Conservation (phyloP, 2,888 invertebrate genomes). For the Hydroisotoma schaefferi region DNA sequence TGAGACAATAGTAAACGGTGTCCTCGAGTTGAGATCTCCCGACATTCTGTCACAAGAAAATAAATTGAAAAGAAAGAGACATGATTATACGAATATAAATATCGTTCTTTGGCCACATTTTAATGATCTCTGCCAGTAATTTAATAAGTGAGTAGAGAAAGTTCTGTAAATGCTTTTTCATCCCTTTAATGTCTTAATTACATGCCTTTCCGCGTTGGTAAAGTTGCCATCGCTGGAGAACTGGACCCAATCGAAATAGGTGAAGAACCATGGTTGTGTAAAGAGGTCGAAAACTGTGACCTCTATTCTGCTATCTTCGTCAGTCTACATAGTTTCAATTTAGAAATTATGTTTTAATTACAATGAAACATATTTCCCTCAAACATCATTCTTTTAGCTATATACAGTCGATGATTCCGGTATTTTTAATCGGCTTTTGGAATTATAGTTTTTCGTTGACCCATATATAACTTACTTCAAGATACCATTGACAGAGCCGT, state of each 20-base stretch:
- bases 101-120: background rate
- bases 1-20: slow-evolving; percentile 44
- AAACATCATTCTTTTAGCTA: no score
- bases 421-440: no score
- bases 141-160: background rate
- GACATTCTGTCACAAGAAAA: slow-evolving; percentile 34
- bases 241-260: slow-evolving; percentile 48
- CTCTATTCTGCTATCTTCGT: slow-evolving; percentile 41
- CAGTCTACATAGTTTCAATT: slow-evolving; percentile 18
- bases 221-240: slow-evolving; percentile 45
- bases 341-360: background rate
- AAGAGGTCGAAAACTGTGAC: slow-evolving; percentile 34
- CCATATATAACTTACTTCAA: slow-evolving; percentile 33
- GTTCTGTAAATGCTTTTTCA: background rate
- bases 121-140: no score
- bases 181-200: background rate
- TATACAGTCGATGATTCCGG: no score
- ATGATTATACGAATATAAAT: background rate
- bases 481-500: slow-evolving; percentile 38
- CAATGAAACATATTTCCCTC: no score
- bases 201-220: slow-evolving; percentile 44
- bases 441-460: no score
- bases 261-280: slow-evolving; percentile 47
- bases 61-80: background rate
- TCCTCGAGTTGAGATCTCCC: slow-evolving; percentile 46